These are phyloP conservation scores for Chloroclystis v-ata DNA, from an alignment of 2,888 invertebrate genomes.

Conservation along the genomic window DNA sequence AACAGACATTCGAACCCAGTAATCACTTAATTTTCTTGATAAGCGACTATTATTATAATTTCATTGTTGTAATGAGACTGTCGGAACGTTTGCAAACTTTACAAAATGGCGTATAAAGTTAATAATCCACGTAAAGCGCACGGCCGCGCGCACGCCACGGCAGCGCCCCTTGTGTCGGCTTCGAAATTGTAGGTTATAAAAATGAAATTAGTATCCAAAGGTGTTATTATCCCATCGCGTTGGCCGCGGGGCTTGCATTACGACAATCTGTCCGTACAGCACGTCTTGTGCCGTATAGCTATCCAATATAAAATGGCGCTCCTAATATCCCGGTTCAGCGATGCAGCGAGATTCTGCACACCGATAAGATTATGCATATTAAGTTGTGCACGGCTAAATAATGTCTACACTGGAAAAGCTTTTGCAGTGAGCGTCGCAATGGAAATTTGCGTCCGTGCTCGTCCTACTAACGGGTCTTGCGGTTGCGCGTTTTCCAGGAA, in stretches of 20 bases:
- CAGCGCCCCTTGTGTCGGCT: constrained; percentile 78
- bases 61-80: constrained; percentile 71
- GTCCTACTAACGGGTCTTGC: constrained; percentile 42
- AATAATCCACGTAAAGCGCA: constrained; percentile 74
- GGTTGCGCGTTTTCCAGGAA: constrained; percentile 46
- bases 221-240: constrained; percentile 79
- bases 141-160: constrained; percentile 72
- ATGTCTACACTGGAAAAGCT: constrained; percentile 73
- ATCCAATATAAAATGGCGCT: constrained; percentile 79
- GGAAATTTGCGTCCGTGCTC: constrained; percentile 63
- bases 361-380: constrained; percentile 79
- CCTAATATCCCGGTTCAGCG: constrained; percentile 76
- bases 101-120: constrained; percentile 77
- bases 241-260: constrained; percentile 77
- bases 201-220: constrained; percentile 78
- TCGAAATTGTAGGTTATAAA: constrained; percentile 79
- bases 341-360: constrained; percentile 72
- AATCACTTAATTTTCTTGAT: constrained; percentile 74
- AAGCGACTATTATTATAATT: constrained; percentile 72
- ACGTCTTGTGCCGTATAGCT: constrained; percentile 77
- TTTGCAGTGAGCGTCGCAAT: constrained; percentile 53
- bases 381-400: constrained; percentile 74
- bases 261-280: constrained; percentile 79
- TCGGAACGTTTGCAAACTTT: constrained; percentile 74
- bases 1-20: constrained; percentile 61